These are phyloP conservation scores for Willisornis vidua DNA, from an alignment of 2,113 vertebrate species.

Conservation along the genomic window DNA sequence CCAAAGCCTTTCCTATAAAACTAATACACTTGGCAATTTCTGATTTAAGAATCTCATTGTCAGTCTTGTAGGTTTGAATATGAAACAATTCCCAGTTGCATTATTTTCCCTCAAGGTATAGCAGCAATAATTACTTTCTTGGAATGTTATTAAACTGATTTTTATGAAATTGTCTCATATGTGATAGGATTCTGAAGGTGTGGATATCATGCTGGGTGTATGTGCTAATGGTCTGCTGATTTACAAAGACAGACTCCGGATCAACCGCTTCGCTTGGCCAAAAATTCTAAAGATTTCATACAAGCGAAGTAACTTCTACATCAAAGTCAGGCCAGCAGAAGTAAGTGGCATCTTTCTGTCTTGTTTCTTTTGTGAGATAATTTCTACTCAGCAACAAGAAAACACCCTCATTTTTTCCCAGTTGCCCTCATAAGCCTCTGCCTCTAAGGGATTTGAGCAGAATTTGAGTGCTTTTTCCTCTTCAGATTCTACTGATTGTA, in stretches of 20 bases:
- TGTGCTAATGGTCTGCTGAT: slow-evolving; percentile 95
- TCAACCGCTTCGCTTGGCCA: slow-evolving; percentile 98
- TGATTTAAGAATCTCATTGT: neutral
- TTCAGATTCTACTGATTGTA: neutral
- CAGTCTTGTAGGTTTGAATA: neutral
- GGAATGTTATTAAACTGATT: neutral
- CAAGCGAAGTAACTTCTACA: slow-evolving; percentile 98
- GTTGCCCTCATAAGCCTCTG: neutral
- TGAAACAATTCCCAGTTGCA: neutral
- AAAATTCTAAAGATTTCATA: slow-evolving; percentile 99
- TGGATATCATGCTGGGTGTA: slow-evolving; percentile 98
- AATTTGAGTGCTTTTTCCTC: neutral
- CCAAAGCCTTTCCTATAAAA: neutral
- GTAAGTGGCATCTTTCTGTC: slow-evolving; percentile 67
- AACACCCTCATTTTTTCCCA: neutral
- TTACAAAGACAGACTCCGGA: slow-evolving; percentile 96
- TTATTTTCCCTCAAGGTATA: neutral
- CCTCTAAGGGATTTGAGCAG: neutral
- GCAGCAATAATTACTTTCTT: neutral
- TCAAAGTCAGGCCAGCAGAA: slow-evolving; percentile 98
- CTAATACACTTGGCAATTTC: neutral
- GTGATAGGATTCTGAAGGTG: slow-evolving; percentile 92
- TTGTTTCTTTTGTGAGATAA: neutral
- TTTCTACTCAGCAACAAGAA: neutral
- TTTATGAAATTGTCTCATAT: neutral